phyloP scores from a whole-genome alignment of 1,140 invertebrate species.

The Pseudomyrmex gracilis region DNA sequence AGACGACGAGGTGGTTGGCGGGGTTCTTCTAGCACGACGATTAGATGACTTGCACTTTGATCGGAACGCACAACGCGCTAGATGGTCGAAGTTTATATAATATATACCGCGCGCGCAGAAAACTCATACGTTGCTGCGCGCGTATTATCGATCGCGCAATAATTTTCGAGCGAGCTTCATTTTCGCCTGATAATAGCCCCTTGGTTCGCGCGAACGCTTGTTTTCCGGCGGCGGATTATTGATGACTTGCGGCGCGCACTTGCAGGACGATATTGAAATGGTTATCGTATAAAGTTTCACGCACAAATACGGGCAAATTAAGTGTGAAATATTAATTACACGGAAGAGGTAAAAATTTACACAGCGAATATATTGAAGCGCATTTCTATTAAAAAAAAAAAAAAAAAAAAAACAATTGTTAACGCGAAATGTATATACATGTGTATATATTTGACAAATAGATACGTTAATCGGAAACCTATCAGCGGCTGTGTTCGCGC shows the following conservation, averaged over 20 bases:
- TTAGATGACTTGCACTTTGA: conserved; percentile 43
- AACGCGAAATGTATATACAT: too few relatives aligned
- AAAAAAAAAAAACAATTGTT: too few relatives aligned
- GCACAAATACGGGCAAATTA: not conserved
- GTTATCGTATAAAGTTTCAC: conserved; percentile 16
- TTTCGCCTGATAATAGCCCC: conserved; percentile 18
- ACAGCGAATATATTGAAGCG: too few relatives aligned
- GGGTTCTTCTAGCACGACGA: conserved; percentile 17
- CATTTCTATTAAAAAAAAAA: too few relatives aligned
- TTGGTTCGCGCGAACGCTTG: not conserved
- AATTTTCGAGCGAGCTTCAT: conserved; percentile 24
- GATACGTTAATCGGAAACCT: not conserved
- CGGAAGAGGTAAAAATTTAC: not conserved
- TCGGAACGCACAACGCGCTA: not conserved
- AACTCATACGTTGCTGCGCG: not conserved
- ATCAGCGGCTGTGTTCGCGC: not conserved
- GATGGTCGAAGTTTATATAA: not conserved
- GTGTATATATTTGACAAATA: too few relatives aligned
- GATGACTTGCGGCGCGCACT: not conserved
- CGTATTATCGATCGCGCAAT: conserved; percentile 23
- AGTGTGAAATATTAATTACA: not conserved
- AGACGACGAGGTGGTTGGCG: not conserved
- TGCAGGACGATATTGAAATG: not conserved
- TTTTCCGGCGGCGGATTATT: conserved; percentile 27
- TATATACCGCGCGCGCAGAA: not conserved